Percentiles rank a stretch among this genome's conserved stretches.
These are phyloP conservation scores for Phasianus colchicus DNA, from an alignment of 2,113 vertebrate genomes.

Conservation along the genomic window DNA sequence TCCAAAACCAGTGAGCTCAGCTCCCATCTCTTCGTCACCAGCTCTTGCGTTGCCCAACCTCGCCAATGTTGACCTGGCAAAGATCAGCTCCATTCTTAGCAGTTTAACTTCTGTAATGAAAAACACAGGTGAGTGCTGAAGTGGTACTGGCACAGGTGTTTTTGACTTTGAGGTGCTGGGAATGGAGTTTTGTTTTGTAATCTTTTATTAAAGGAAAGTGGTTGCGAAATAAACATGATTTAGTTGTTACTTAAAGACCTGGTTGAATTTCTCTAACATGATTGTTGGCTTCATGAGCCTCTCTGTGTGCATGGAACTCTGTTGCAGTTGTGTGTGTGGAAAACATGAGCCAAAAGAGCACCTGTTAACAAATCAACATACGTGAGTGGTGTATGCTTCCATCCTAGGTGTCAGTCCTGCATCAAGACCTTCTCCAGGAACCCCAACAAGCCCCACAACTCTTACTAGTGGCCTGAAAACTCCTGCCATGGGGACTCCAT, in stretches of 20 bases:
- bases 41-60: slow-evolving; percentile 85
- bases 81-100: slow-evolving; percentile 98
- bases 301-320: background rate
- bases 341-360: background rate
- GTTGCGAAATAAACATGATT: rapidly evolving
- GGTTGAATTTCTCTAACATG: background rate
- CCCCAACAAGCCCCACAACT: slow-evolving; percentile 85
- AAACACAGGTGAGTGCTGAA: slow-evolving; percentile 86
- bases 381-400: slow-evolving; percentile 45
- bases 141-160: rapidly evolving
- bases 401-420: slow-evolving; percentile 88
- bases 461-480: slow-evolving; percentile 84
- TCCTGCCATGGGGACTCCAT: slow-evolving; percentile 73
- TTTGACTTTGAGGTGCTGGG: background rate
- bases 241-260: background rate
- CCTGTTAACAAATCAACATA: rapidly evolving
- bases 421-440: slow-evolving; percentile 88
- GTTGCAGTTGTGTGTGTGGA: background rate
- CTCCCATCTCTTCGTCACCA: slow-evolving; percentile 42
- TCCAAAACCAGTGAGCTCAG: slow-evolving; percentile 45
- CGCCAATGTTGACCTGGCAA: slow-evolving; percentile 96
- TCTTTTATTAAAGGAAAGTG: background rate
- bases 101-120: slow-evolving; percentile 97
- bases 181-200: background rate
- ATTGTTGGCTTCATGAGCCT: background rate